A percentile compares a stretch with the other conserved stretches of the same genome.
These are phyloP conservation scores for Onychorhynchus coronatus DNA, from an alignment of 2,113 vertebrate species.

Conservation along the genomic window DNA sequence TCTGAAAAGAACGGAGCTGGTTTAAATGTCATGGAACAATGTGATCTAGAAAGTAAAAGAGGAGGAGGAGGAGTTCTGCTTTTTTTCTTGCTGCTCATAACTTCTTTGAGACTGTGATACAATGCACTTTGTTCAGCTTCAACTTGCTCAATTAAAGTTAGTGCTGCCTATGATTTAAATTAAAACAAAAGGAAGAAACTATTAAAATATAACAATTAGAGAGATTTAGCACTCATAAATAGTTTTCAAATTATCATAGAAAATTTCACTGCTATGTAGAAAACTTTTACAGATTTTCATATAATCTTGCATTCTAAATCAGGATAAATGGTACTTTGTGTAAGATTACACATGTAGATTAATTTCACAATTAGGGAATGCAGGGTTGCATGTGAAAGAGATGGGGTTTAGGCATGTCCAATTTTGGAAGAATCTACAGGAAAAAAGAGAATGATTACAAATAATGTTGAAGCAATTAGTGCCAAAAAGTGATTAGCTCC, in stretches of 20 bases:
- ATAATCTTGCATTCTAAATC: neutral
- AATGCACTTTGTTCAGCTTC: slow-evolving; percentile 82
- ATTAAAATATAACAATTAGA: neutral
- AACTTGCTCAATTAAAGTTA: slow-evolving; percentile 81
- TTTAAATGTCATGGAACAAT: slow-evolving; percentile 82
- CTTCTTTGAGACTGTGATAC: slow-evolving; percentile 59
- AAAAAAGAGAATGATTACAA: neutral
- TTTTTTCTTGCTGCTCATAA: slow-evolving; percentile 46
- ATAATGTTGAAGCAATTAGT: neutral
- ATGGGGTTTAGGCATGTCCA: neutral
- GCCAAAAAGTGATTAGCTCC: neutral
- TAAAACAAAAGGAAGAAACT: slow-evolving; percentile 1
- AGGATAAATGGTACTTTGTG: neutral
- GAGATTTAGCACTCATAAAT: neutral
- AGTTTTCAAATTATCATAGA: neutral
- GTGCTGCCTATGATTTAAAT: slow-evolving; percentile 79
- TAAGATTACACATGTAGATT: neutral
- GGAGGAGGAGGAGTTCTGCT: slow-evolving; percentile 83
- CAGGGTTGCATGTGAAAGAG: neutral
- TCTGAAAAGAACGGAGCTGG: slow-evolving; percentile 82
- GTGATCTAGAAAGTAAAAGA: slow-evolving; percentile 80
- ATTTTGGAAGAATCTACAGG: neutral
- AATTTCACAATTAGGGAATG: neutral
- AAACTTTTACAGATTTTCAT: neutral
- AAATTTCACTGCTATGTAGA: neutral